A percentile compares a stretch with the other conserved stretches of the same genome.
Conservation (phyloP, 2,888 invertebrate species). For the Zhuqinia jingwanae region DNA sequence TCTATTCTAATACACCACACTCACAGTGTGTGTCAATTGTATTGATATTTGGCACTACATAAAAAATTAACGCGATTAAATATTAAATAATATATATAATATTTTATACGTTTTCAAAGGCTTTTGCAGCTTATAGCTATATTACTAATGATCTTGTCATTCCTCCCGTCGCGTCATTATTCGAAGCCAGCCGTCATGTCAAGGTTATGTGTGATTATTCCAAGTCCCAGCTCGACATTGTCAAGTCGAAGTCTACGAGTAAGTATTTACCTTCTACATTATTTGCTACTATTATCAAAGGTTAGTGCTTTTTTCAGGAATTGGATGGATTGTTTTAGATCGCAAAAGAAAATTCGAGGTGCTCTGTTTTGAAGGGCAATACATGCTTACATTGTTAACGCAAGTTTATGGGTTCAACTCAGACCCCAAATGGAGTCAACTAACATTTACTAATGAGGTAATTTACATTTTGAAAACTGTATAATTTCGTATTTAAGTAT, state of each 20-base stretch:
- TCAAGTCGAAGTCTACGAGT: slow-evolving; percentile 57
- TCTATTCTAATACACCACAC: no score
- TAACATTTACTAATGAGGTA: slow-evolving; percentile 81
- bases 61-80: no score
- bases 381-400: slow-evolving; percentile 80
- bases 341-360: slow-evolving; percentile 58
- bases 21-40: no score
- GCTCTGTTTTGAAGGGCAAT: slow-evolving; percentile 80
- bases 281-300: no score
- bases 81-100: no score
- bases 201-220: slow-evolving; percentile 55
- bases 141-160: slow-evolving; percentile 81
- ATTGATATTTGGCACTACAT: no score
- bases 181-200: slow-evolving; percentile 22
- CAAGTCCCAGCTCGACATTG: neutral
- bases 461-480: slow-evolving; percentile 8
- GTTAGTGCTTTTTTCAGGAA: neutral
- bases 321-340: slow-evolving; percentile 53
- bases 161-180: slow-evolving; percentile 77
- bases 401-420: slow-evolving; percentile 81
- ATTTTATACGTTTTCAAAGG: slow-evolving; percentile 80
- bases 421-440: slow-evolving; percentile 80
- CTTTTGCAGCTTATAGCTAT: slow-evolving; percentile 82
- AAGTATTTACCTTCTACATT: no score
- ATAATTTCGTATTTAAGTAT: no score